Percentiles rank a stretch among this genome's conserved stretches.
These are phyloP conservation scores for Gobio occitaniae DNA, from an alignment of 2,797 vertebrate species.

Conservation along the genomic window DNA sequence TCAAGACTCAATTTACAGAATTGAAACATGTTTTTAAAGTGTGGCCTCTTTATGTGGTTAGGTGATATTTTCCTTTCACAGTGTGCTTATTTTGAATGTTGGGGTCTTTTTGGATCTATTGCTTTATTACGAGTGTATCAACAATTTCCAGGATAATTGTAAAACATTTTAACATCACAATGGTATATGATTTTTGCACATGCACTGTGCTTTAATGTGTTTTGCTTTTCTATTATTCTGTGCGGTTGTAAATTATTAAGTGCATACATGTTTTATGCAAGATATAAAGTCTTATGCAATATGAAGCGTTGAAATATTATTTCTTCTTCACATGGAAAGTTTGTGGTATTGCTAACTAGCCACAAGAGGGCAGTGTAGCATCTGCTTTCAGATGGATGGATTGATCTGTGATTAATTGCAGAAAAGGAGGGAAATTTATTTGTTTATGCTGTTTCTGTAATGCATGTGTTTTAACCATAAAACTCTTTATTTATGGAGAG, in stretches of 20 bases:
- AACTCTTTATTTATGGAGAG: not conserved
- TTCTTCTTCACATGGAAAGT: not conserved
- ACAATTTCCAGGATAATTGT: not conserved
- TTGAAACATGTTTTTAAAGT: conserved; percentile 5
- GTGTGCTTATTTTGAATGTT: not conserved
- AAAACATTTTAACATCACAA: not conserved
- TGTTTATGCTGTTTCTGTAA: not conserved
- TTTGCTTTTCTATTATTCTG: conserved; percentile 6
- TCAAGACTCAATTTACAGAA: not conserved
- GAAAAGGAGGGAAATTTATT: not conserved
- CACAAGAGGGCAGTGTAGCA: not conserved
- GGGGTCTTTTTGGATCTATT: not conserved
- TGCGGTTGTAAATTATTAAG: conserved; percentile 21
- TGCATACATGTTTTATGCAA: conserved; percentile 30
- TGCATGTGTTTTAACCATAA: not conserved
- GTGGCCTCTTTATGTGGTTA: not conserved
- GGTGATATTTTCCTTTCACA: not conserved
- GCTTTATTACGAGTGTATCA: not conserved
- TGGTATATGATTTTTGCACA: conserved; percentile 11
- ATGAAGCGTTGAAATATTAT: not conserved
- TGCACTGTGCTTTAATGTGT: not conserved
- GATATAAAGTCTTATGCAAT: conserved; percentile 36
- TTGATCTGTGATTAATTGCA: no score
- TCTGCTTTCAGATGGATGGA: no score
- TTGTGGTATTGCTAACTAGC: not conserved